Base-by-base conservation (phyloP, 2,888 invertebrate genomes). In the Phragmatobia fuliginosa region DNA sequence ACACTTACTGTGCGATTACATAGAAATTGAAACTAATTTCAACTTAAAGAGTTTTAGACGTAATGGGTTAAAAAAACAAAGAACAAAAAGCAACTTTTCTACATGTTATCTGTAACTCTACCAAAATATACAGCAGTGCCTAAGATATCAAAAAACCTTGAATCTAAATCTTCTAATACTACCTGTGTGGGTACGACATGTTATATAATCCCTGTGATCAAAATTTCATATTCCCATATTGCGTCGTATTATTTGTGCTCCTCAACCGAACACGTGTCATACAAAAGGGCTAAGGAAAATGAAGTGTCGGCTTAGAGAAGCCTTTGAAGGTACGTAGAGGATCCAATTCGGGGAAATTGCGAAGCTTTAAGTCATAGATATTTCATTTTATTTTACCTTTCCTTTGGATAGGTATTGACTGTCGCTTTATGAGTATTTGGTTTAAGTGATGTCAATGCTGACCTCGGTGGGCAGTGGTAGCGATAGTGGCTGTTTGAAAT, bases 291-390 rank as follows among this genome's bases (percentile, higher is more conserved):
- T 79, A 73, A 77, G 60, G 77, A 81, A 87, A 87, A 87, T 82
- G 83, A 86, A 84, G 87, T 87, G 87, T 86, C 83, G 84, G 86
- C 84, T 89, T 88, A 88, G 75, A 67, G 85, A 85, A 85, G 78
- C 87, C 87, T 88, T 89, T 88, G 84, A 87, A 83, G 73, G 75
- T 74, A 79, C 70, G 62, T 67, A 21, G 59, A n/a, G 71, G 74
- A 72, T 75, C 71, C 73, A 71, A 73, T 76, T 64, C 71, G 61
- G 65, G 74, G 67, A 73, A 77, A 76, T 72, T 74, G 78, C 66
- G 62, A 64, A 74, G 74, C 62, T 74, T 72, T 78, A 71, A 76
- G 72, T 68, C 72, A 66, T 78, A 72, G 14, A 67, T 65, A 73
- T 74, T 70, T 25, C 21, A 72, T 80, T 82, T 75, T 63, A 68